A percentile compares a stretch with the other conserved stretches of the same genome.
These are phyloP conservation scores for Oplegnathus fasciatus DNA, from an alignment of 2,113 vertebrate species.

Conservation along the genomic window DNA sequence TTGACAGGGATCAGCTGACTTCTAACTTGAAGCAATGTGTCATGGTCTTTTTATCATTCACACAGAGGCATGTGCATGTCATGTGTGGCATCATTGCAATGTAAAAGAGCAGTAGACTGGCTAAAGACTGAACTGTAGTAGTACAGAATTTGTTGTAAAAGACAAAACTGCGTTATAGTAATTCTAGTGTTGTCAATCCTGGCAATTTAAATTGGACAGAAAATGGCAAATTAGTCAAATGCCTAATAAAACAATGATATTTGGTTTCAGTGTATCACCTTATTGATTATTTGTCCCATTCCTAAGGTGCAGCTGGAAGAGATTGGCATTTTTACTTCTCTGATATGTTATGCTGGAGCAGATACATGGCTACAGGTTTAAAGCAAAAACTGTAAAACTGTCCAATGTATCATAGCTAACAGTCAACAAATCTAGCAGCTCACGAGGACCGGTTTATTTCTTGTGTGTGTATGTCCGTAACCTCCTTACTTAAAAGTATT, in stretches of 20 bases:
- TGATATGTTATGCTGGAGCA: neutral
- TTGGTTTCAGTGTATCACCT: neutral
- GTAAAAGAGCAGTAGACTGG: neutral
- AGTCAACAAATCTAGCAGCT: neutral
- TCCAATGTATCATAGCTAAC: neutral
- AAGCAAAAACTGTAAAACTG: neutral
- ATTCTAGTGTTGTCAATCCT: neutral
- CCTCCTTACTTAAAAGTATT: neutral
- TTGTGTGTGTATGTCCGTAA: neutral
- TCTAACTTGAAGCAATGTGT: slow-evolving; percentile 20
- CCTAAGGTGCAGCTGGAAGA: neutral
- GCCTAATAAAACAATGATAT: neutral
- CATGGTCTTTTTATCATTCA: neutral
- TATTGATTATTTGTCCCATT: neutral
- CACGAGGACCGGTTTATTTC: neutral
- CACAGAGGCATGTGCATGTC: slow-evolving; percentile 8
- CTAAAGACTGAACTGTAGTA: neutral
- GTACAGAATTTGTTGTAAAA: neutral
- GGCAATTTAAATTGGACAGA: neutral
- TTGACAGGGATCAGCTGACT: slow-evolving; percentile 49
- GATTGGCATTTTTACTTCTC: neutral
- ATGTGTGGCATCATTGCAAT: slow-evolving; percentile 4
- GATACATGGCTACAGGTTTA: neutral
- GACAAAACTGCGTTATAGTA: no score
- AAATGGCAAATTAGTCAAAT: neutral